Evolutionary conservation across 2,113 vertebrate genomes (phyloP), one percentile per base, ranked within the genome.

Genomic region (Protomyctophum bolini): DNA sequence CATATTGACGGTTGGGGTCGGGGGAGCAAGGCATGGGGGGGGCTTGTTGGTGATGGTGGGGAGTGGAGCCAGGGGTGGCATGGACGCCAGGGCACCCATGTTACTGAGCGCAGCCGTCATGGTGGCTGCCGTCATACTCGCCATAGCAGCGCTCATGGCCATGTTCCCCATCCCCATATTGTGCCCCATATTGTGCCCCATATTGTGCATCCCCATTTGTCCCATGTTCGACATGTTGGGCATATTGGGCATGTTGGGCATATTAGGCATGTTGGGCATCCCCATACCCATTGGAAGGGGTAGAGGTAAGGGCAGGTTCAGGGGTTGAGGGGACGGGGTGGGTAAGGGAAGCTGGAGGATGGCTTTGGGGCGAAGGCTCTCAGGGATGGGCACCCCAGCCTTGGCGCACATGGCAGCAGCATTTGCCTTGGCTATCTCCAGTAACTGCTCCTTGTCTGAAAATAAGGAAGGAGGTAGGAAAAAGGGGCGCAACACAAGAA

Each of bases 361-460:
- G 73, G 94, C 90, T 87, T 95, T 95, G 72, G 98, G 98, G 86
- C 95, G 95, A 74, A 99, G 92, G 91, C 96, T 99, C 77, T 97
- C 95, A 51, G 97, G 97, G 67, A 99, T 93, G 56, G 97, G 96
- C 88, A 99, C 95, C 28, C 97, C 97, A 8, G 97, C 97, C 91
- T 99, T 99, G 14, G 96, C 97, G 88, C 97, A 99, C 98, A 99
- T 99, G 85, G 97, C 98, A 8, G 98, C 97, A 65, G 98, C 98
- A 71, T 99, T 99, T 83, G 98, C 98, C 93, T 99, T 99, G 75
- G 98, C 98, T 84, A 99, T 99, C 93, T 99, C 98, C 79, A 99
- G 94, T 58, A 99, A 92, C 75, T 99, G 98, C 83, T 98, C 98
- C 86, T 99, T 99, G 90, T 99, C 98, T 99, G 87, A 57, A 84